Evolutionary conservation across 2,113 vertebrate genomes (phyloP), one percentile per base, ranked within the genome.

Genomic region (Thalassarche chlororhynchos): DNA sequence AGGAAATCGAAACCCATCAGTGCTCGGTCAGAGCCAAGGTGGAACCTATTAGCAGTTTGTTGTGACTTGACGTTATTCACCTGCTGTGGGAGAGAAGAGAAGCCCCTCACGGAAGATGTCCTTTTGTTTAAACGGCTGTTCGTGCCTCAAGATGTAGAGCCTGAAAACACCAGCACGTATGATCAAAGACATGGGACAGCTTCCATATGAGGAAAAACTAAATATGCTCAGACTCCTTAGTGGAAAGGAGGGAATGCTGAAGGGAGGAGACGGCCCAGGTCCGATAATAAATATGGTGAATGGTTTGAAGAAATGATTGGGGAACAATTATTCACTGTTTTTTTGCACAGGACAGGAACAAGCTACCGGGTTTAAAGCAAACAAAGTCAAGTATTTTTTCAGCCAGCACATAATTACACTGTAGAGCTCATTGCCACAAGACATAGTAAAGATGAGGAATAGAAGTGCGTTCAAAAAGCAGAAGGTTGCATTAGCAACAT

Each of bases 11-110:
- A 65, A 95, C 47, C 55, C 80, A 71, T 38, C 65, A 78, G 34
- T 42, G 57, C 32, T 84, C 10, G 4, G n/a, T 91, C 75, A 93
- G 84, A 80, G 91, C 12, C 82, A 93, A 97, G 40, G 62, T 84
- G 94, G 74, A 97, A 96, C 54, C 89, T 89, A 93, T 97, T 90
- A 98, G 81, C 92, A 90, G 90, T 95, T 79, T 90, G 93, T 92
- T 96, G 85, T 90, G 82, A 96, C 88, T 92, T 97, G 95, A 96
- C 5, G 46, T 94, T 96, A 72, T 81, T 98, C 97, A 98, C 97
- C 97, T 97, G 97, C 85, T 96, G 66, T 2, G 3, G 51, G 40
- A 70, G 28, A 87, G 32, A 57, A 51, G 34, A 44, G 47, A 74
- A 95, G 52, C 31, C 82, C 58, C 74, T 91, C 42, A 69, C 1